These are phyloP conservation scores for Oreochromis tanganicae DNA, from an alignment of 2,113 vertebrate genomes.

Conservation along the genomic window DNA sequence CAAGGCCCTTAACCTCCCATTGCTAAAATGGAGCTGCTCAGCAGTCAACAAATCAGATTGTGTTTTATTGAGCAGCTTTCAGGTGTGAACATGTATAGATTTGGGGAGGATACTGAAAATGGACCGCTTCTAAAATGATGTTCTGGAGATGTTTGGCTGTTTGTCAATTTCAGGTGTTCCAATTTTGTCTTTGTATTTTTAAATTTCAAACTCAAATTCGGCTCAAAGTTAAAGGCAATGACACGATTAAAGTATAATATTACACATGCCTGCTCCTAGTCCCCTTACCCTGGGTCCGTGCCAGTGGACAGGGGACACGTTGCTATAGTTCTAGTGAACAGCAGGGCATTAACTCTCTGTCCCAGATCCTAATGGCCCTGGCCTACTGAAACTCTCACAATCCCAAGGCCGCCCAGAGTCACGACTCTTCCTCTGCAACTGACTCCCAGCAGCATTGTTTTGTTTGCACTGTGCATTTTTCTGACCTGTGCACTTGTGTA, in stretches of 20 bases:
- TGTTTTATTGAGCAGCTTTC: background rate
- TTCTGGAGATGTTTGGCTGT: no score
- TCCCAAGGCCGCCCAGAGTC: conserved; percentile 14
- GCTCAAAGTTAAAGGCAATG: background rate
- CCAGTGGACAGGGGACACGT: background rate
- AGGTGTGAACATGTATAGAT: background rate
- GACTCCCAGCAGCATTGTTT: conserved; percentile 15
- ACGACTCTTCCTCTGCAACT: background rate
- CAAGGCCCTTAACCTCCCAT: background rate
- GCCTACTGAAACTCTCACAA: conserved; percentile 37
- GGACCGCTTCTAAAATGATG: background rate
- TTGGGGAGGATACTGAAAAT: background rate
- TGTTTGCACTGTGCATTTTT: conserved; percentile 36
- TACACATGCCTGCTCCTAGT: background rate
- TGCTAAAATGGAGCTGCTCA: background rate
- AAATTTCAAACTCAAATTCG: background rate
- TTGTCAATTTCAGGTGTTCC: background rate
- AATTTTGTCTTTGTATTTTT: background rate
- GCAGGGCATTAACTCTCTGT: conserved; percentile 48
- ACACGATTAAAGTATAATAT: background rate
- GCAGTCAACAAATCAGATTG: background rate
- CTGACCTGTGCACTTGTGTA: conserved; percentile 22
- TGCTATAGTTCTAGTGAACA: conserved; percentile 22
- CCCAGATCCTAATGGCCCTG: conserved; percentile 27
- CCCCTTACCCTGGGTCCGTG: background rate